These are phyloP conservation scores for Carettochelys insculpta DNA, from an alignment of 2,113 vertebrate species.

Conservation along the genomic window DNA sequence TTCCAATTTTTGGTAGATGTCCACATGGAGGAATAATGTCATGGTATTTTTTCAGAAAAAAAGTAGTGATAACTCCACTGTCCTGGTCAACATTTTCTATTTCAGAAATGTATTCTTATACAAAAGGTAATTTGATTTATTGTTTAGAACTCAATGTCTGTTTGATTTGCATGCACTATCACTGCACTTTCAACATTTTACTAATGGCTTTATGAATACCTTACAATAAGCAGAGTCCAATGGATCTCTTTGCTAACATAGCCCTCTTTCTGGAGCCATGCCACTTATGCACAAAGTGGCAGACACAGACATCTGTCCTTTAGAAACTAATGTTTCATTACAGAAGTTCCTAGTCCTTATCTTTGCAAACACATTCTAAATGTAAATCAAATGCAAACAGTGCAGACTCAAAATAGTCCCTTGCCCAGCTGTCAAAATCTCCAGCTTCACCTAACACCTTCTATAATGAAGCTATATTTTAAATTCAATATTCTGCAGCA, in stretches of 20 bases:
- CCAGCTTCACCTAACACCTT: not conserved
- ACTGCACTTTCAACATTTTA: not conserved
- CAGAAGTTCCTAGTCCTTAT: not conserved
- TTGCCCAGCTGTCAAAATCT: not conserved
- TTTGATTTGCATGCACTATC: not conserved
- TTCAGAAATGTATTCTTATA: not conserved
- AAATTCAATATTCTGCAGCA: not conserved
- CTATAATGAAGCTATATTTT: not conserved
- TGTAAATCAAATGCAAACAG: not conserved
- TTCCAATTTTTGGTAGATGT: not conserved
- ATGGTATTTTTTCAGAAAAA: not conserved
- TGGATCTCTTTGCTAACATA: not conserved
- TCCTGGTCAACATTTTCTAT: not conserved
- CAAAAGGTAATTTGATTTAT: not conserved
- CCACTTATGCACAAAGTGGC: no score
- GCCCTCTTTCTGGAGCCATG: not conserved
- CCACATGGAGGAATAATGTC: not conserved
- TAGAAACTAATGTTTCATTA: not conserved
- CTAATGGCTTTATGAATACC: not conserved
- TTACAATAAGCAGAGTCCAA: not conserved
- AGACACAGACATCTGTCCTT: not conserved
- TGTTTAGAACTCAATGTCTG: not conserved
- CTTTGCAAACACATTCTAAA: not conserved
- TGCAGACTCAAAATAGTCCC: not conserved
- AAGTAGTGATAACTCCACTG: not conserved